A percentile compares a stretch with the other conserved stretches of the same genome.
Evolutionary conservation across 2,797 vertebrate genomes (phyloP).

Genomic region (Lagocephalus sceleratus): DNA sequence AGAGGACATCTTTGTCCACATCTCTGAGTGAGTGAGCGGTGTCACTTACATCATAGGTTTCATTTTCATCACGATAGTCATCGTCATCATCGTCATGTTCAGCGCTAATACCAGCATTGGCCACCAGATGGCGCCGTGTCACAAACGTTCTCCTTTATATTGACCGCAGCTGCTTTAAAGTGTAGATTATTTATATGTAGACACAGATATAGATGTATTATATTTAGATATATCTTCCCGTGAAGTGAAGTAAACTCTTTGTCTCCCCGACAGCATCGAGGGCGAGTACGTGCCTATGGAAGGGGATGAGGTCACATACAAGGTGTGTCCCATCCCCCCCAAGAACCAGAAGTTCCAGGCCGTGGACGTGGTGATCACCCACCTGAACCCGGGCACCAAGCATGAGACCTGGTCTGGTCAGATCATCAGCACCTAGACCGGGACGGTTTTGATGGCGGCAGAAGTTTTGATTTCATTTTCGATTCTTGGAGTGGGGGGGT

Average conservation of each 20-base stretch:
- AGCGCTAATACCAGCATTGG: too few relatives aligned
- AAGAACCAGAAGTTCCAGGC: slow-evolving; percentile 99
- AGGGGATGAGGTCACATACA: slow-evolving; percentile 96
- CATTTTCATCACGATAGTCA: too few relatives aligned
- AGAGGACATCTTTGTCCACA: slow-evolving; percentile 97
- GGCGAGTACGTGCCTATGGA: slow-evolving; percentile 97
- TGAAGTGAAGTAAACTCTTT: neutral
- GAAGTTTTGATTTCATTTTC: slow-evolving; percentile 24
- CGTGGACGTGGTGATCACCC: slow-evolving; percentile 93
- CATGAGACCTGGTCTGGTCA: slow-evolving; percentile 98
- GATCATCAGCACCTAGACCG: slow-evolving; percentile 88
- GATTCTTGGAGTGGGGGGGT: slow-evolving; percentile 6
- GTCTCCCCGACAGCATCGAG: slow-evolving; percentile 82
- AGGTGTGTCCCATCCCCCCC: slow-evolving; percentile 93
- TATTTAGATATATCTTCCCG: too few relatives aligned
- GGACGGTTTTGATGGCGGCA: neutral
- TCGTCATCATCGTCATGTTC: too few relatives aligned
- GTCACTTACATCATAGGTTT: too few relatives aligned
- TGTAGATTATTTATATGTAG: too few relatives aligned
- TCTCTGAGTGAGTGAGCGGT: slow-evolving; percentile 88
- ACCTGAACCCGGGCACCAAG: slow-evolving; percentile 89
- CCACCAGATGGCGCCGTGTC: too few relatives aligned
- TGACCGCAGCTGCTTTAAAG: too few relatives aligned
- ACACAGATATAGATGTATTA: too few relatives aligned
- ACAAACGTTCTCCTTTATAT: too few relatives aligned